phyloP scores from a whole-genome alignment of 2,113 vertebrate genomes.

The Australoheros scitulus region DNA sequence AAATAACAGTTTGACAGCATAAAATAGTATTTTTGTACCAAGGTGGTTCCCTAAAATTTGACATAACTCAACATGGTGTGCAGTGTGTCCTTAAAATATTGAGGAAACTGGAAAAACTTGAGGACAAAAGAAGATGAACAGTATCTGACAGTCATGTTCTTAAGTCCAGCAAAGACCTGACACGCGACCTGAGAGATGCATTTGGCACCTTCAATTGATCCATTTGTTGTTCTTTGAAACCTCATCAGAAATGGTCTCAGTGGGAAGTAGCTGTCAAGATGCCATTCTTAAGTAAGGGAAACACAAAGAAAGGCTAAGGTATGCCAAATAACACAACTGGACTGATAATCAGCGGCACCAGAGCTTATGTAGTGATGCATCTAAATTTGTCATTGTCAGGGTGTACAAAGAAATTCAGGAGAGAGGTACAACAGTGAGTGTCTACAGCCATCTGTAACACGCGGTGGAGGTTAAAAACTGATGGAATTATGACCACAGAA shows the following conservation, averaged over 20 bases:
- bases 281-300: neutral
- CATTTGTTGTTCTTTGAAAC: neutral
- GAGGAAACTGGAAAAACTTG: neutral
- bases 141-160: neutral
- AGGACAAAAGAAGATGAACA: neutral
- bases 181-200: neutral
- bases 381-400: neutral
- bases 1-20: neutral
- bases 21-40: neutral
- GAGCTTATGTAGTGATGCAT: neutral
- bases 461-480: neutral
- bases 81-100: fast-evolving
- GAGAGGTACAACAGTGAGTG: neutral
- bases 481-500: neutral
- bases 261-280: neutral
- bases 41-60: too few relatives aligned
- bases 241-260: neutral
- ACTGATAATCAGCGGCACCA: neutral
- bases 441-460: neutral
- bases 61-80: neutral
- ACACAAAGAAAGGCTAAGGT: neutral
- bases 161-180: neutral
- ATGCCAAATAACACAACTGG: neutral
- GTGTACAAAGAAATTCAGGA: neutral
- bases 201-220: neutral